These are phyloP conservation scores for Acrocephalus arundinaceus DNA, from an alignment of 2,113 vertebrate species.

Conservation along the genomic window DNA sequence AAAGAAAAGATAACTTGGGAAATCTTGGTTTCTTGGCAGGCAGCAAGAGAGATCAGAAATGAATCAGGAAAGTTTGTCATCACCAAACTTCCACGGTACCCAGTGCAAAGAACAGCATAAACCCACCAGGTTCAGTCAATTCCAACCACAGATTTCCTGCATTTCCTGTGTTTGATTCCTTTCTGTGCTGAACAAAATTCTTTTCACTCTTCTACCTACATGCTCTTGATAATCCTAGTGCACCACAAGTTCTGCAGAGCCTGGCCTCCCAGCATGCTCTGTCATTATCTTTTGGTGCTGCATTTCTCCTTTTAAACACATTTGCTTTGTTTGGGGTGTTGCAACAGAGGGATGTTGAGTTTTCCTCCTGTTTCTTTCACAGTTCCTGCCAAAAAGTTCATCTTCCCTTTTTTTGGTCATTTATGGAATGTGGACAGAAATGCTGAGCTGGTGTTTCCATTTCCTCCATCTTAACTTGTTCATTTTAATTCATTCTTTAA, in stretches of 20 bases:
- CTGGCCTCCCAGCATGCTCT: accelerated
- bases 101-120: neutral
- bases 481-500: neutral
- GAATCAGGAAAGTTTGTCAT: neutral
- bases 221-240: neutral
- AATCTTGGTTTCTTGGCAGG: neutral
- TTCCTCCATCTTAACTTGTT: neutral
- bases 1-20: neutral
- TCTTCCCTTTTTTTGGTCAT: neutral
- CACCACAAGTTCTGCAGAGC: neutral
- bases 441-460: neutral
- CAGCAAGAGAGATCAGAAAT: neutral
- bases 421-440: neutral
- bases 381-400: neutral
- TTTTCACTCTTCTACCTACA: neutral
- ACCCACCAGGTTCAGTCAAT: neutral
- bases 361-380: neutral
- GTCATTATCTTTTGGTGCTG: neutral
- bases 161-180: neutral
- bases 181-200: neutral
- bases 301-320: neutral
- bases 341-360: neutral
- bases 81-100: neutral
- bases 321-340: neutral
- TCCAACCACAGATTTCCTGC: neutral